Conservation (phyloP, 1,140 invertebrate species). For the Neodiprion fabricii region DNA sequence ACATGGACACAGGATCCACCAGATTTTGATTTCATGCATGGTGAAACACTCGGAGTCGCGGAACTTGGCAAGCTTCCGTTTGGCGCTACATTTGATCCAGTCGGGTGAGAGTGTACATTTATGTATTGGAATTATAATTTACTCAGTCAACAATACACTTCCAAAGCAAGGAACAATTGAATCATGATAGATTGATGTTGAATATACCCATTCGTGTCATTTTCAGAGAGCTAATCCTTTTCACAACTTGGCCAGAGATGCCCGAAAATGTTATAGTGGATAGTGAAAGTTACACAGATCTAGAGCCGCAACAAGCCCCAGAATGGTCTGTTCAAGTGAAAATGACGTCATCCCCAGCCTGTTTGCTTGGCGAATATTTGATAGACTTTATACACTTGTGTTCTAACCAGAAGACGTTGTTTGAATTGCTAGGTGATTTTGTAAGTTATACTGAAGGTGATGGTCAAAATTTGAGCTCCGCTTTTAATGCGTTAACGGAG, state of each 20-base stretch:
- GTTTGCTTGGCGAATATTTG: constrained; percentile 72
- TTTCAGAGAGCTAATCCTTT: constrained; percentile 77
- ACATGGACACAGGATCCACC: constrained; percentile 74
- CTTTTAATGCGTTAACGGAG: constrained; percentile 64
- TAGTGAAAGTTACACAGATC: constrained; percentile 84
- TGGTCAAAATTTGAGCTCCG: constrained; percentile 52
- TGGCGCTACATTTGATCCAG: constrained; percentile 83
- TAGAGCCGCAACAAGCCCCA: constrained; percentile 85
- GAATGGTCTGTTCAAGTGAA: constrained; percentile 75
- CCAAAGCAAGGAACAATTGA: too few relatives aligned
- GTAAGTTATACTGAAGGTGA: constrained; percentile 46
- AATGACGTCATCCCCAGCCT: constrained; percentile 67
- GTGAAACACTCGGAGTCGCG: constrained; percentile 63
- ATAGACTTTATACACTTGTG: constrained; percentile 64
- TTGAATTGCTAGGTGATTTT: constrained; percentile 67
- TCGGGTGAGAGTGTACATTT: constrained; percentile 58
- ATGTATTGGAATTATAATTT: too few relatives aligned
- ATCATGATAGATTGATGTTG: too few relatives aligned
- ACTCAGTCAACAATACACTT: too few relatives aligned
- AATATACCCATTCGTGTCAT: constrained; percentile 24
- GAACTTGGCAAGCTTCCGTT: constrained; percentile 77
- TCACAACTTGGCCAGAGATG: constrained; percentile 87
- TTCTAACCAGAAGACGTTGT: constrained; percentile 56
- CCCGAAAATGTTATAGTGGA: constrained; percentile 88
- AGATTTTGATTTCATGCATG: constrained; percentile 74